A percentile compares a stretch with the other conserved stretches of the same genome.
These are phyloP conservation scores for Euthynnus affinis DNA, from an alignment of 2,797 vertebrate species.

Conservation along the genomic window DNA sequence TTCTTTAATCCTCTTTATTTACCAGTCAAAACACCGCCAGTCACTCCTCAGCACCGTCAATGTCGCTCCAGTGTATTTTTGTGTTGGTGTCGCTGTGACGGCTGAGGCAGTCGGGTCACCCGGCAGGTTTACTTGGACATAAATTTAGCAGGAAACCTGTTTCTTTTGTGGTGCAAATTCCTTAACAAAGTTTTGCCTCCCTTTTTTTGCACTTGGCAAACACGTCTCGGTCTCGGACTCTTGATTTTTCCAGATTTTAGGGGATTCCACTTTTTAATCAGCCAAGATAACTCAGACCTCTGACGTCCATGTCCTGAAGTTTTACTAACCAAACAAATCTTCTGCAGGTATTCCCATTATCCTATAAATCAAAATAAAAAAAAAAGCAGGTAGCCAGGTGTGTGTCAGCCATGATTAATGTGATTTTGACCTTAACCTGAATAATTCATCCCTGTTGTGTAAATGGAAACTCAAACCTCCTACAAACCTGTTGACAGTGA, in stretches of 20 bases:
- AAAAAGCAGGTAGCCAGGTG: background rate
- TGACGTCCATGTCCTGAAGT: background rate
- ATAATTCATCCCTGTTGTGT: background rate
- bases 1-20: too few relatives aligned
- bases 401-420: background rate
- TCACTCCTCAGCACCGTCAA: too few relatives aligned
- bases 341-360: too few relatives aligned
- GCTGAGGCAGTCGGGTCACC: too few relatives aligned
- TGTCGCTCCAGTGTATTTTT: too few relatives aligned
- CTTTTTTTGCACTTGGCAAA: background rate
- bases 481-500: too few relatives aligned
- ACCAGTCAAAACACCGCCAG: too few relatives aligned
- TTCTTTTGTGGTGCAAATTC: background rate
- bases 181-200: background rate
- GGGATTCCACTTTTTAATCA: too few relatives aligned
- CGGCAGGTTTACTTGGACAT: too few relatives aligned
- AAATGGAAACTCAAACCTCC: background rate
- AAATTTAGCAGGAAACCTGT: too few relatives aligned
- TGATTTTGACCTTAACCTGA: background rate
- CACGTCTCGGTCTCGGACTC: background rate
- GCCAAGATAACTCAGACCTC: background rate
- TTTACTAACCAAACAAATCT: conserved; percentile 15
- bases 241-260: background rate
- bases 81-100: too few relatives aligned
- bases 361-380: background rate